Conservation (phyloP, 2,888 invertebrate species). For the Protula sp. region DNA sequence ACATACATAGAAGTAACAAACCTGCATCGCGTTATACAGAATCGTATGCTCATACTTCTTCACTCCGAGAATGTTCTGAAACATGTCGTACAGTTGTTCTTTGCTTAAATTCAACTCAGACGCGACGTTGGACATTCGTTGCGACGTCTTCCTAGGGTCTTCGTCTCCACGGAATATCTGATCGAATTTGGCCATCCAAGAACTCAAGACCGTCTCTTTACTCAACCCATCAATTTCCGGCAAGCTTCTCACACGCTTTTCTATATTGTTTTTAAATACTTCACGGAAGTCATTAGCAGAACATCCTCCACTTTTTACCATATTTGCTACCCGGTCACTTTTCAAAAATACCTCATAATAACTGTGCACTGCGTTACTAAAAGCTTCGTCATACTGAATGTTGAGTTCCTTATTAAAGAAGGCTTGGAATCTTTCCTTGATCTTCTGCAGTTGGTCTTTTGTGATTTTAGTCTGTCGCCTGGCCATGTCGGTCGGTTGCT, state of each 20-base stretch:
- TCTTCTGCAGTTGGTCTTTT: constrained; percentile 89
- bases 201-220: constrained; percentile 96
- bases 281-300: constrained; percentile 98
- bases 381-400: constrained; percentile 63
- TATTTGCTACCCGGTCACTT: constrained; percentile 90
- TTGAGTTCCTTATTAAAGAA: constrained; percentile 94
- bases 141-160: constrained; percentile 56
- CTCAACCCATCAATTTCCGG: constrained; percentile 99
- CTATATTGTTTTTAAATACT: constrained; percentile 96
- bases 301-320: constrained; percentile 97
- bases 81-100: constrained; percentile 99
- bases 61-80: constrained; percentile 95
- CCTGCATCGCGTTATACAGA: constrained; percentile 95
- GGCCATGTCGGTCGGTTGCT: constrained; percentile 98
- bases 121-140: constrained; percentile 60
- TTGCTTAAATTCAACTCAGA: constrained; percentile 89
- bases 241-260: constrained; percentile 91
- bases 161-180: constrained; percentile 74
- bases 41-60: constrained; percentile 99
- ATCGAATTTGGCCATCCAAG: constrained; percentile 98
- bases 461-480: constrained; percentile 88
- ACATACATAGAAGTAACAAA: constrained; percentile 55
- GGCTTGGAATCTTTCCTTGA: constrained; percentile 87
- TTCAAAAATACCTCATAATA: constrained; percentile 78
- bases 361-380: constrained; percentile 96